Evolutionary conservation across 1,140 invertebrate species (phyloP), one percentile per base, ranked within the genome.

Genomic region (Aphaenogaster rudis): DNA sequence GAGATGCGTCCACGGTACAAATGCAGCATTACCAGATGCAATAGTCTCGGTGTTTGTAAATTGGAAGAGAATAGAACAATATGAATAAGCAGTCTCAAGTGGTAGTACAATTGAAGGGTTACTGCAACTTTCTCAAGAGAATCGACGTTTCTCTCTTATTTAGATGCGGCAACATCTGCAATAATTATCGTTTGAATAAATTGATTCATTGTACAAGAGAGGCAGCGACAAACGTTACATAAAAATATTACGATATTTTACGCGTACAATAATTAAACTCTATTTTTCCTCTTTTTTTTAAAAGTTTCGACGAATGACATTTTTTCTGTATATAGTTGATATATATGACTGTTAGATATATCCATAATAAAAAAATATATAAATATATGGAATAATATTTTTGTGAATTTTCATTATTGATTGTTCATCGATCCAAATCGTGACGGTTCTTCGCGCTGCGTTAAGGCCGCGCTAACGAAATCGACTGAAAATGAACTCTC

Each of bases 1-100:
- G 84, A 88, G 84, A 79, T 88, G 87, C 86, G 82, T 88, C 74
- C 57, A 48, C 78, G 21, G 80, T 88, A 86, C 90, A 91, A 91
- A 90, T 77, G 86, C 86, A 59, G 72, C 52, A 85, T 86, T 86
- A 91, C 57, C 36, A 61, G 28, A 63, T 76, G 69, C 80, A 82
- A 59, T 17, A 59, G 42, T n/a, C 39, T 82, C 39, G 67, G 1
- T 33, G 28, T 82, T 82, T 48, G 52, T 82, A 63, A 84, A 50
- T 84, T 50, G 39, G 2, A 72, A 28, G 15, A 76, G 45, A 76
- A 84, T 61, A 50, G 42, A 63, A 61, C 64, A 36, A 74, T 61
- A 13, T 4, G 28, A 82, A 36, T 71, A 61, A 84, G 80, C 39
- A 48, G 1, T 50, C 17, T 57, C 21, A 17, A 79, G 9, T 13